A percentile compares a stretch with the other conserved stretches of the same genome.
phyloP scores from a whole-genome alignment of 2,797 vertebrate species.

The Pteronotus mesoamericanus region DNA sequence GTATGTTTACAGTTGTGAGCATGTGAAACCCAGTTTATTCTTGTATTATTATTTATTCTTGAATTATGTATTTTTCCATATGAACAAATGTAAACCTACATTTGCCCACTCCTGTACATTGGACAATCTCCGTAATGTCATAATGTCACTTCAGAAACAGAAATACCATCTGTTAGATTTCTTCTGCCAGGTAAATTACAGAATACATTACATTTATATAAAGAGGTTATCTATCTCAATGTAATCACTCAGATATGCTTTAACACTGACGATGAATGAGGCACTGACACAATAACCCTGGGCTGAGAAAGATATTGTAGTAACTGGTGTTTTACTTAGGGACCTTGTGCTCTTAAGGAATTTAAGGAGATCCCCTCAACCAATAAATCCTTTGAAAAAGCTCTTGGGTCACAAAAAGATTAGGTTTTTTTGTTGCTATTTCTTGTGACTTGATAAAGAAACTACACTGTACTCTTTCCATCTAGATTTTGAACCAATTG shows the following conservation, averaged over 20 bases:
- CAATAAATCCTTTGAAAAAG: background rate
- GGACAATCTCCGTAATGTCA: background rate
- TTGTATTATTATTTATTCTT: background rate
- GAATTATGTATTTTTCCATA: background rate
- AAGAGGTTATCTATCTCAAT: background rate
- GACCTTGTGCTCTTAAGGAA: background rate
- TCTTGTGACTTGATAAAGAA: background rate
- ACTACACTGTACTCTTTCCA: background rate
- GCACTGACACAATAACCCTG: background rate
- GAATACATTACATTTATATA: background rate
- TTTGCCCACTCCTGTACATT: background rate
- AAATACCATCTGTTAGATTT: background rate
- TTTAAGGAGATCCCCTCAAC: background rate
- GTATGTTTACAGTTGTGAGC: background rate
- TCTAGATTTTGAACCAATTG: background rate
- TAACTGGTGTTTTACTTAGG: background rate
- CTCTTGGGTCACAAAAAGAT: background rate
- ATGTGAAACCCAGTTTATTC: background rate
- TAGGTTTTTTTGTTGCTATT: background rate
- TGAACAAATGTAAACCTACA: background rate
- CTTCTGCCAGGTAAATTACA: background rate
- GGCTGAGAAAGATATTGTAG: background rate
- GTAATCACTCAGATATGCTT: background rate
- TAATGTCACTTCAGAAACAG: background rate
- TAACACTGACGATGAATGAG: background rate